A percentile compares a stretch with the other conserved stretches of the same genome.
These are phyloP conservation scores for Neotoxoptera formosana DNA, from an alignment of 1,140 invertebrate genomes.

Conservation along the genomic window DNA sequence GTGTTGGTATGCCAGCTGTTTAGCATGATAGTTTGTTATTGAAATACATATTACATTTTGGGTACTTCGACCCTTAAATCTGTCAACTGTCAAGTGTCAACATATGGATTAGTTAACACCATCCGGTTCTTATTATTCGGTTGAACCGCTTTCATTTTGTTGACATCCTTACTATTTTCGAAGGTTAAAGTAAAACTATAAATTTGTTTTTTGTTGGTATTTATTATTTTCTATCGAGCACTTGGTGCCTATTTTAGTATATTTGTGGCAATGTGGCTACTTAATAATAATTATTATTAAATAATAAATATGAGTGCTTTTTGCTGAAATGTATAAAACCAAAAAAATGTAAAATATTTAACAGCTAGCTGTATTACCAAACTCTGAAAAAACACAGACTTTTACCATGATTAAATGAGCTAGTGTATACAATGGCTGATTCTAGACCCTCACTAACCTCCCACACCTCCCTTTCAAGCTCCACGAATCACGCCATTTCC, in stretches of 20 bases:
- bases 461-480: too few relatives aligned
- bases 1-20: neutral
- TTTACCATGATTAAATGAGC: too few relatives aligned
- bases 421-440: too few relatives aligned
- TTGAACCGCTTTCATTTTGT: neutral
- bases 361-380: too few relatives aligned
- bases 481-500: too few relatives aligned
- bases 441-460: too few relatives aligned
- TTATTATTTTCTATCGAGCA: neutral
- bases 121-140: neutral
- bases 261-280: neutral
- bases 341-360: neutral
- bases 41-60: neutral
- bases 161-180: neutral
- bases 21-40: neutral
- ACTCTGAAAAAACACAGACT: too few relatives aligned
- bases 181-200: neutral
- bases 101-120: neutral
- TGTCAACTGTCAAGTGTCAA: slow-evolving; percentile 2
- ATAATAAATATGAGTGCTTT: neutral
- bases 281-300: neutral
- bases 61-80: neutral
- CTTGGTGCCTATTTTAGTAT: neutral
- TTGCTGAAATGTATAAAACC: neutral
- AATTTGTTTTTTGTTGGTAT: neutral